Evolutionary conservation across 2,888 invertebrate species (phyloP).

Genomic region (Acleris emargana): DNA sequence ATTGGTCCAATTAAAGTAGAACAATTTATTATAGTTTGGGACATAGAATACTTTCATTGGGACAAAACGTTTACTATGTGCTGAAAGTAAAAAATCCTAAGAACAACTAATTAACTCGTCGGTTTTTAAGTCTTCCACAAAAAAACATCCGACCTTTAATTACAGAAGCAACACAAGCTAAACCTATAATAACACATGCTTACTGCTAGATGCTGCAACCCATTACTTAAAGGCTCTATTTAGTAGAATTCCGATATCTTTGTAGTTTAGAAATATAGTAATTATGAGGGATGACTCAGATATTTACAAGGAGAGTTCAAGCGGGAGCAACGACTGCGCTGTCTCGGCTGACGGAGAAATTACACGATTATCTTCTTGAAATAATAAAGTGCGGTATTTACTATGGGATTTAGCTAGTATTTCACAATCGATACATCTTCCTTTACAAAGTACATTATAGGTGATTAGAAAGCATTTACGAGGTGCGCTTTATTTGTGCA

Average conservation of each 20-base stretch:
- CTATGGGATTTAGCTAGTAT: constrained; percentile 25
- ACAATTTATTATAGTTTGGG: too few relatives aligned
- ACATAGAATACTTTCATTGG: too few relatives aligned
- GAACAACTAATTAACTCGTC: too few relatives aligned
- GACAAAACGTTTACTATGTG: too few relatives aligned
- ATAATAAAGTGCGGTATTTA: constrained; percentile 33
- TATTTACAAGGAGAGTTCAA: constrained; percentile 20
- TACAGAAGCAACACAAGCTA: too few relatives aligned
- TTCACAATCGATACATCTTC: constrained; percentile 17
- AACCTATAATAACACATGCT: too few relatives aligned
- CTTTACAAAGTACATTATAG: neutral
- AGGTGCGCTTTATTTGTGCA: too few relatives aligned
- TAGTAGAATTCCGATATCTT: constrained; percentile 18
- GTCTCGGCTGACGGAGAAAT: constrained; percentile 31
- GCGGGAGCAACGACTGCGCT: constrained; percentile 24
- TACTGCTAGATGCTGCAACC: too few relatives aligned
- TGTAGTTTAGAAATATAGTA: constrained; percentile 24
- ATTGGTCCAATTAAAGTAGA: too few relatives aligned
- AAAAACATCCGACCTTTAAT: too few relatives aligned
- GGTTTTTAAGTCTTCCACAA: too few relatives aligned
- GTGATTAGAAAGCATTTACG: neutral
- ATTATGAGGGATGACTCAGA: constrained; percentile 33
- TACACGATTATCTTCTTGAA: constrained; percentile 35
- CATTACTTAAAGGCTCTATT: neutral
- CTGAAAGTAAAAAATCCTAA: too few relatives aligned